These are phyloP conservation scores for Hydrotaea cyrtoneurina DNA, from an alignment of 2,888 invertebrate genomes.

Conservation along the genomic window DNA sequence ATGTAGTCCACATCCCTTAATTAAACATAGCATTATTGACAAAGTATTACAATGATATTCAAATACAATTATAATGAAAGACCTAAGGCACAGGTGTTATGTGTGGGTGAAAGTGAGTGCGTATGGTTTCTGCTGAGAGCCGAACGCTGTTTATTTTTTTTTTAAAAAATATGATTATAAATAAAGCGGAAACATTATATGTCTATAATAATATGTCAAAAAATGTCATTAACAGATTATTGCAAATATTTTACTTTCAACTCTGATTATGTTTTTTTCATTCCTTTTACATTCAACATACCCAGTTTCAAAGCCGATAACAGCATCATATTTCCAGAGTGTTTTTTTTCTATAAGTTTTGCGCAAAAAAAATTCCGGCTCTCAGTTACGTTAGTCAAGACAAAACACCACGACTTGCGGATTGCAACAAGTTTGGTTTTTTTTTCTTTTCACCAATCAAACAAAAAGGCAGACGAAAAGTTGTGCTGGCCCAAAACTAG, in stretches of 20 bases:
- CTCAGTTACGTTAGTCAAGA: neutral
- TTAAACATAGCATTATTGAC: too few species aligned
- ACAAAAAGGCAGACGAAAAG: slow-evolving; percentile 19
- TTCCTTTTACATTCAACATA: slow-evolving; percentile 70
- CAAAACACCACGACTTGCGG: neutral
- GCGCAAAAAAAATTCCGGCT: neutral
- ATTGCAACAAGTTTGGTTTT: too few species aligned
- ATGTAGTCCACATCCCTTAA: too few species aligned
- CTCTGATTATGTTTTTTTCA: slow-evolving; percentile 11
- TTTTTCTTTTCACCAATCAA: neutral
- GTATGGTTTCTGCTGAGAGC: too few species aligned
- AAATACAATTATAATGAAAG: too few species aligned
- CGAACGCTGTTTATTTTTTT: too few species aligned
- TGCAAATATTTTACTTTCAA: neutral
- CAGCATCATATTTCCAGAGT: slow-evolving; percentile 78
- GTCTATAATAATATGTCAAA: too few species aligned
- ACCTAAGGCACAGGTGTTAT: too few species aligned
- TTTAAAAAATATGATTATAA: too few species aligned
- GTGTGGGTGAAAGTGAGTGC: too few species aligned
- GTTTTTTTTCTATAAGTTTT: neutral
- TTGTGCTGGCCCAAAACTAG: slow-evolving; percentile 50
- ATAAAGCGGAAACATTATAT: too few species aligned
- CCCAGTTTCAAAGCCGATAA: slow-evolving; percentile 80
- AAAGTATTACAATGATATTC: too few species aligned
- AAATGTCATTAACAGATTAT: neutral